A percentile compares a stretch with the other conserved stretches of the same genome.
Evolutionary conservation across 2,797 vertebrate species (phyloP).

Genomic region (Hirundo rustica): DNA sequence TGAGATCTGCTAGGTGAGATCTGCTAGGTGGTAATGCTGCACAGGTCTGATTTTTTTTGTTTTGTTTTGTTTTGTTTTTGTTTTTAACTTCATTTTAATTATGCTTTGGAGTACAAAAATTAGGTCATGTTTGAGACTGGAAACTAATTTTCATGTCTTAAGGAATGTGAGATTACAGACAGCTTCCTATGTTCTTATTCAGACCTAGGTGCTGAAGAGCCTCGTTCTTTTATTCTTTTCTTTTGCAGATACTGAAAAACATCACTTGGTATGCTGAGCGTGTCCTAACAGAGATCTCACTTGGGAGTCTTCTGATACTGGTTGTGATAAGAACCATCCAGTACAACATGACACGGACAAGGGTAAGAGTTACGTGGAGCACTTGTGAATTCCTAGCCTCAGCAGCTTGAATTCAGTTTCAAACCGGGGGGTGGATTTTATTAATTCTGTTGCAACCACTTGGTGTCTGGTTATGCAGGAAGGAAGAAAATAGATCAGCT

Average conservation of each 20-base stretch:
- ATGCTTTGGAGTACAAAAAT: neutral
- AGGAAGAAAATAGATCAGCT: neutral
- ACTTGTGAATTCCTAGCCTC: neutral
- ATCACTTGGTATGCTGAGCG: slow-evolving; percentile 97
- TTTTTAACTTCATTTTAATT: neutral
- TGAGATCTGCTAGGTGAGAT: neutral
- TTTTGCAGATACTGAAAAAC: slow-evolving; percentile 90
- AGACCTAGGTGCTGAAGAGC: neutral
- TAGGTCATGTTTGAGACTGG: neutral
- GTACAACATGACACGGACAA: slow-evolving; percentile 98
- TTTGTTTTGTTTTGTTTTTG: no score
- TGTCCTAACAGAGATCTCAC: slow-evolving; percentile 93
- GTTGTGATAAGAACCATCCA: slow-evolving; percentile 98
- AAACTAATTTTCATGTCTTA: neutral
- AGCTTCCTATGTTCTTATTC: neutral
- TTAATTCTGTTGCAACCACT: neutral
- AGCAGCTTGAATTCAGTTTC: neutral
- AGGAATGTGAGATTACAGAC: neutral
- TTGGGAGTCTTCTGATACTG: slow-evolving; percentile 94
- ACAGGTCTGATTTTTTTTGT: neutral
- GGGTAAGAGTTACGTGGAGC: slow-evolving; percentile 77
- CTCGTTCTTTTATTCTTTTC: neutral
- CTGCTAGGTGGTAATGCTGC: neutral
- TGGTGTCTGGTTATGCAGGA: neutral
- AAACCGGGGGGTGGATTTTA: neutral